Percentiles rank a stretch among this genome's conserved stretches.
phyloP scores from a whole-genome alignment of 2,888 invertebrate species.

The Noctua comes region DNA sequence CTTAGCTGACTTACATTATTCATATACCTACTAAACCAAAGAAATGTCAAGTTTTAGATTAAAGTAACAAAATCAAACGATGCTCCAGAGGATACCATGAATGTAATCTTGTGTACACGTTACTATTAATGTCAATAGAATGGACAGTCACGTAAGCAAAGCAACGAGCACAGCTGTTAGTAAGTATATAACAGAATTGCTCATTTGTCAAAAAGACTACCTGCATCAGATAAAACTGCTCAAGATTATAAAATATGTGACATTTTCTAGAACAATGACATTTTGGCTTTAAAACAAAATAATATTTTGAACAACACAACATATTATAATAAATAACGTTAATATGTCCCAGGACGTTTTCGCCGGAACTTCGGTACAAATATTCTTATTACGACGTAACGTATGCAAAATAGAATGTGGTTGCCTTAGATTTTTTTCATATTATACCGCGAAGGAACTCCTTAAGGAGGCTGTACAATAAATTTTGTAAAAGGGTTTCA shows the following conservation, averaged over 20 bases:
- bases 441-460: conserved; percentile 64
- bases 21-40: neutral
- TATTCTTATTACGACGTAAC: conserved; percentile 55
- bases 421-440: conserved; percentile 64
- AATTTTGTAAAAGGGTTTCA: conserved; percentile 73
- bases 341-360: conserved; percentile 24
- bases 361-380: conserved; percentile 44
- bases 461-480: conserved; percentile 71
- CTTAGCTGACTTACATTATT: no score
- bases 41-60: neutral
- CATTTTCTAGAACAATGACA: neutral
- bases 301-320: conserved; percentile 14
- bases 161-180: neutral
- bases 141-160: neutral
- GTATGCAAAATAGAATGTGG: conserved; percentile 66
- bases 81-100: neutral
- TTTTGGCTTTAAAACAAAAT: neutral
- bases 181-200: neutral
- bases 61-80: neutral
- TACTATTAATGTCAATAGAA: neutral
- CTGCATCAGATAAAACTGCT: neutral
- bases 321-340: conserved; percentile 20
- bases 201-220: conserved; percentile 1
- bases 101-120: neutral
- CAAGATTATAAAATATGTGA: neutral